Base-by-base conservation (phyloP, 1,140 invertebrate genomes). In the Plectrocnemia conspersa region DNA sequence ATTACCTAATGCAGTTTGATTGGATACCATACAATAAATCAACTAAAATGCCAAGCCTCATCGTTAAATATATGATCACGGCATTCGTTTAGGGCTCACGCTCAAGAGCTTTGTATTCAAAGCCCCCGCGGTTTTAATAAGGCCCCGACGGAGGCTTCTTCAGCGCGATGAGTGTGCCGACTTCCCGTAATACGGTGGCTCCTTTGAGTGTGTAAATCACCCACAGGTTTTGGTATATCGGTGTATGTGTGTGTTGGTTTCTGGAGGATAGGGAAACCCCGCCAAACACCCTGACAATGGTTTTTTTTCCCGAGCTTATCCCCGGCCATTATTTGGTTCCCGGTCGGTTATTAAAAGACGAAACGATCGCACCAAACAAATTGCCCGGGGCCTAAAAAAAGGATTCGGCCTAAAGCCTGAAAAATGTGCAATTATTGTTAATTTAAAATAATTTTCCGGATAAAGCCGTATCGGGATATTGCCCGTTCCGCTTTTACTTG, bases 371-470 rank as follows among this genome's bases (percentile, higher is more conserved):
- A 45, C 48, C 50, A 60, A 60, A 60, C 58, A 60, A 56, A 56
- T 52, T 54, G 32, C 47, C 5, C 32, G 27, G 18, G 49, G 23
- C 23, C 54, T n/a, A n/a, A n/a, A n/a, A 60, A 56, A 60, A 44
- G 54, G 54, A 53, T 56, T 33, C 52, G 18, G 16, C n/a, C 23
- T 46, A 24, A 52, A 47, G 53, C 49, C 50, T 49, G 54, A 52
- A 60, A 60, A 60, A 60, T 52, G 33, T 48, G 58, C 56, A 49
- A 50, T 60, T 56, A 56, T 32, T 40, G 54, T 60, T 60, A 60
- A 60, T 60, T 60, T 60, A 60, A 60, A 60, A 60, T 56, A 60
- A 60, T 60, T 60, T 60, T 50, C 38, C 16, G 50, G 50, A 56
- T 56, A 32, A 59, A 55, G 53, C 47, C 44, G 48, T 60, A n/a